phyloP scores from a whole-genome alignment of 1,140 invertebrate species.

The Drosophila mayri region DNA sequence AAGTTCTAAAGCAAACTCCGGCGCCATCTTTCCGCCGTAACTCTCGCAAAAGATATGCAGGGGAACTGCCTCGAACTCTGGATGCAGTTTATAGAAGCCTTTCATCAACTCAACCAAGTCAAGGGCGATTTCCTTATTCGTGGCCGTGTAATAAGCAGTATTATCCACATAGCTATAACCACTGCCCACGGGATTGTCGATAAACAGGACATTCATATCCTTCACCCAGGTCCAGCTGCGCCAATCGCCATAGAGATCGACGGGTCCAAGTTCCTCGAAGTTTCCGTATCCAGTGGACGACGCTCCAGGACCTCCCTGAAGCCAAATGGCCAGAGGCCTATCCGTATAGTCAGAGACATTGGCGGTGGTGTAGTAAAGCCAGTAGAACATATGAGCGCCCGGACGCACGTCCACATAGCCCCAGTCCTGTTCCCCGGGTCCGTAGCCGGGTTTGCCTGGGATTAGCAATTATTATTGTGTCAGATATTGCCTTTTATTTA shows the following conservation, averaged over 20 bases:
- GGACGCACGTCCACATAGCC: constrained; percentile 89
- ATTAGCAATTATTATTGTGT: not conserved
- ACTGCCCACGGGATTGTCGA: constrained; percentile 96
- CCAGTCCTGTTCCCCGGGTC: constrained; percentile 89
- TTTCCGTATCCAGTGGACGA: constrained; percentile 92
- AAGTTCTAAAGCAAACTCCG: constrained; percentile 88
- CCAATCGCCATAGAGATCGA: constrained; percentile 88
- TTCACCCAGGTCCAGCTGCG: constrained; percentile 92
- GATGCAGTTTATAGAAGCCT: constrained; percentile 87
- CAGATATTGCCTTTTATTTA: not conserved
- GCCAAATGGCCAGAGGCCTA: constrained; percentile 91
- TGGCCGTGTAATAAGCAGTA: constrained; percentile 86
- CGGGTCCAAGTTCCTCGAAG: constrained; percentile 91
- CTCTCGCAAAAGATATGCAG: constrained; percentile 94
- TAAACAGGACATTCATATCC: constrained; percentile 92
- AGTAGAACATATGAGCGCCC: constrained; percentile 93
- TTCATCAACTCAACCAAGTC: constrained; percentile 91
- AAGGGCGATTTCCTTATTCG: constrained; percentile 91
- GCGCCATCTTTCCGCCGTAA: constrained; percentile 96
- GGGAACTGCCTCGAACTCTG: constrained; percentile 89
- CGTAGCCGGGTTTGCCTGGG: constrained; percentile 85
- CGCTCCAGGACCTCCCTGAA: constrained; percentile 91
- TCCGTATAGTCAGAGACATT: constrained; percentile 86
- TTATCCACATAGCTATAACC: constrained; percentile 93
- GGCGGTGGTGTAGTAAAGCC: constrained; percentile 91